Evolutionary conservation across 1,140 invertebrate species (phyloP), one percentile per base, ranked within the genome.

Genomic region (Dendroctonus ponderosae): DNA sequence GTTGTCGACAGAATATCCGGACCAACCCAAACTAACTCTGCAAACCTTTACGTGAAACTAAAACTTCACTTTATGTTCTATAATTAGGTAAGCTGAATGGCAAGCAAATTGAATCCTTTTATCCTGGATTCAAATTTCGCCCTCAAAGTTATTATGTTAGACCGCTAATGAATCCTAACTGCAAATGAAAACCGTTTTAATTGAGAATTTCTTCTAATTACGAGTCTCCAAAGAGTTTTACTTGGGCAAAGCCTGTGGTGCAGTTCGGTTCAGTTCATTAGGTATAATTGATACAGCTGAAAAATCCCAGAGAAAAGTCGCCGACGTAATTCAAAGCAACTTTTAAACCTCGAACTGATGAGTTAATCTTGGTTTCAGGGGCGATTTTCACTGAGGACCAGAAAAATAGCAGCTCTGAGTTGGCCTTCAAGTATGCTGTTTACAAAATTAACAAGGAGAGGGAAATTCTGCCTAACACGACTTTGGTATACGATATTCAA

Each of bases 361-460:
- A 51, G 11, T n/a, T 11, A 15, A 15, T 72, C 73, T 68, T 73
- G 76, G 53, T 87, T 86, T 0, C 84, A 94, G 93, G 92, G 71
- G 92, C 91, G n/a, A 91, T 96, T 66, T 94, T 95, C 79, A 92
- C 91, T 0, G 91, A 95, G 74, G 91, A 95, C 69, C 88, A 93
- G 70, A 88, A 90, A 69, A 91, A 92, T 68, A 91, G 89, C 68
- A 89, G 87, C 62, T 85, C 88, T 0, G 93, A 96, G 77, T 80
- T 94, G 62, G 91, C 94, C 3, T 96, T 96, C 80, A 95, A 96
- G 74, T 96, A 96, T 79, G 93, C 93, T 2, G 91, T 96, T 2
- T 94, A 94, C 79, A 86, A 90, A 57, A 92, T 96, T 61, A 96
- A 96, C 79, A 92, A 92, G 74, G 92, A 96, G 70, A 85, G 87